Evolutionary conservation across 2,113 vertebrate species (phyloP).

Genomic region (Ciconia maguari): DNA sequence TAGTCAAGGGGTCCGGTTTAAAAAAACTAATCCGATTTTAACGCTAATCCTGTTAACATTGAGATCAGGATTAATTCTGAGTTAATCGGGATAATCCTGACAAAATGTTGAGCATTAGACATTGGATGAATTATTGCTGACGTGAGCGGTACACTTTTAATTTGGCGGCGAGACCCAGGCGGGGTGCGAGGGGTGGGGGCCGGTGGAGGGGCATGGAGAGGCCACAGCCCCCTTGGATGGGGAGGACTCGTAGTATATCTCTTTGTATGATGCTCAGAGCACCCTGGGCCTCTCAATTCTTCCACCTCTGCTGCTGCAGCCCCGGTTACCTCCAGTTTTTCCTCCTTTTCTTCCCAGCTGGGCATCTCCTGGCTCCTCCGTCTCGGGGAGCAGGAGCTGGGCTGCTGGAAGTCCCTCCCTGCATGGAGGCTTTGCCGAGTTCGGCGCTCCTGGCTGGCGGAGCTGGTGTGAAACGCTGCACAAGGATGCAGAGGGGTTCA

Average conservation of each 20-base stretch:
- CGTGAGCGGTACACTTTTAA: not conserved
- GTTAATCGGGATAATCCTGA: conserved; percentile 74
- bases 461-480: not conserved
- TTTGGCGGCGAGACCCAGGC: not conserved
- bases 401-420: not conserved
- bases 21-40: conserved; percentile 54
- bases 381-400: not conserved
- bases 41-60: conserved; percentile 67
- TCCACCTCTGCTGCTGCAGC: not conserved
- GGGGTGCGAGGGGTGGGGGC: not conserved
- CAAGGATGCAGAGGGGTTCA: not conserved
- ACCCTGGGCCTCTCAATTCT: not conserved
- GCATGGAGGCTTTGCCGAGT: rapidly evolving
- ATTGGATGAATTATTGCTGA: conserved; percentile 25
- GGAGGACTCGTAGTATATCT: rapidly evolving
- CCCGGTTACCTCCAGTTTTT: not conserved
- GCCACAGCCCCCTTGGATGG: not conserved
- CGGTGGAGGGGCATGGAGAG: not conserved
- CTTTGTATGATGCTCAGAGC: not conserved
- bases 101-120: conserved; percentile 58
- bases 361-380: not conserved
- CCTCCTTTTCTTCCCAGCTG: not conserved
- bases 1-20: conserved; percentile 30
- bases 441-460: not conserved
- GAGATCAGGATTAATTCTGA: conserved; percentile 65